Evolutionary conservation across 1,140 invertebrate species (phyloP).

Genomic region (Hycleus phaleratus): DNA sequence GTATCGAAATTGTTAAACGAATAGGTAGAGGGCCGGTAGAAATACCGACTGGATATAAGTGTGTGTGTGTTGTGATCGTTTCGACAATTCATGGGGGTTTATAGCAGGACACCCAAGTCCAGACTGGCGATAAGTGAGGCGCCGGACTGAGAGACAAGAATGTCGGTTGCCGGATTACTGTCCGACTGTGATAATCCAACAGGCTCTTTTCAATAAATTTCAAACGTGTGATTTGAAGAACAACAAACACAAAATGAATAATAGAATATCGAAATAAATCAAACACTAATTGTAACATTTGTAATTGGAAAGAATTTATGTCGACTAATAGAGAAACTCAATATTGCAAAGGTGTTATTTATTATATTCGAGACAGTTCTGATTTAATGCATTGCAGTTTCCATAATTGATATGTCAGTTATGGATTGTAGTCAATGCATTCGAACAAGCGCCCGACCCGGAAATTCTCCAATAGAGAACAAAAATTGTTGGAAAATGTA

Average conservation of each 20-base stretch:
- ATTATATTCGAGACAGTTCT: background rate
- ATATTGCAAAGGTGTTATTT: background rate
- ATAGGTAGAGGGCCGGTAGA: too few relatives aligned
- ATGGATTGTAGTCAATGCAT: background rate
- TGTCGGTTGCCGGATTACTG: slow-evolving; percentile 7
- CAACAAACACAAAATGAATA: too few relatives aligned
- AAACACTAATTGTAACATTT: too few relatives aligned
- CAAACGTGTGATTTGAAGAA: background rate
- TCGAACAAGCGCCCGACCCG: background rate
- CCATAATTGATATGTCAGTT: background rate
- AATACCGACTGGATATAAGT: too few relatives aligned
- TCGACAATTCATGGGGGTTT: slow-evolving; percentile 2
- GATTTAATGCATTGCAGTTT: background rate
- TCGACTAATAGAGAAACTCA: too few relatives aligned
- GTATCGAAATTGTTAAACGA: too few relatives aligned
- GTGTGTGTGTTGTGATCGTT: background rate
- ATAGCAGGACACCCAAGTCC: slow-evolving; percentile 7
- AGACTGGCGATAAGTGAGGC: slow-evolving; percentile 11
- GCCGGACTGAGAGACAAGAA: slow-evolving; percentile 5
- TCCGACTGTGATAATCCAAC: slow-evolving; percentile 10
- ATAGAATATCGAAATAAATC: too few relatives aligned
- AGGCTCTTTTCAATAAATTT: background rate
- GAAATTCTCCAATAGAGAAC: too few relatives aligned
- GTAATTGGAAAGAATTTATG: too few relatives aligned
- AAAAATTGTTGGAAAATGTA: too few relatives aligned